A percentile compares a stretch with the other conserved stretches of the same genome.
Evolutionary conservation across 2,797 vertebrate species (phyloP).

Genomic region (Sarcoramphus papa): DNA sequence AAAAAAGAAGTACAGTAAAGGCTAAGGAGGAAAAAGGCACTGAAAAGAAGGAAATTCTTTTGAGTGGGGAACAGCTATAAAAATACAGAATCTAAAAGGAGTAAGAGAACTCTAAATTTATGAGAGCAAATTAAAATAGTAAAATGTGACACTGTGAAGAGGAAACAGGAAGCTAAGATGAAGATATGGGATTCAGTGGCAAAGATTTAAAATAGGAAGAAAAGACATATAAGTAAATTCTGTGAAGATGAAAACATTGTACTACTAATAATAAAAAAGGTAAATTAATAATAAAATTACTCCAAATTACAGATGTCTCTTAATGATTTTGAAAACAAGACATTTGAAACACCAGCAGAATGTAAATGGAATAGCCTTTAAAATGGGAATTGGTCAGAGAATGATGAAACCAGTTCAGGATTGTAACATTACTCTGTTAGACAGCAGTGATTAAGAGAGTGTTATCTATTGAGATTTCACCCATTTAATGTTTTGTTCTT

Average conservation of each 20-base stretch:
- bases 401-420: not conserved
- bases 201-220: not conserved
- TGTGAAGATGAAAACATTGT: not conserved
- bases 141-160: not conserved
- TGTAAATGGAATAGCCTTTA: not conserved
- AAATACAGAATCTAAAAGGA: not conserved
- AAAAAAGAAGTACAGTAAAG: not conserved
- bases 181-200: not conserved
- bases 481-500: not conserved
- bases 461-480: not conserved
- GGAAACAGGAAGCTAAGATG: not conserved
- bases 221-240: not conserved
- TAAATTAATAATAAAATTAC: not conserved
- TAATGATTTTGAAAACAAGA: not conserved
- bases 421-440: not conserved
- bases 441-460: not conserved
- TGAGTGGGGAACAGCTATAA: not conserved
- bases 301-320: not conserved
- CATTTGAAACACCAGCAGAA: not conserved
- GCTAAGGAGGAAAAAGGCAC: not conserved
- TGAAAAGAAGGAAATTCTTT: not conserved
- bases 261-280: not conserved
- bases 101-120: not conserved
- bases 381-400: not conserved
- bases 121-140: not conserved